Evolutionary conservation across 2,888 invertebrate genomes (phyloP).

Genomic region (Rhorus exstirpatorius): DNA sequence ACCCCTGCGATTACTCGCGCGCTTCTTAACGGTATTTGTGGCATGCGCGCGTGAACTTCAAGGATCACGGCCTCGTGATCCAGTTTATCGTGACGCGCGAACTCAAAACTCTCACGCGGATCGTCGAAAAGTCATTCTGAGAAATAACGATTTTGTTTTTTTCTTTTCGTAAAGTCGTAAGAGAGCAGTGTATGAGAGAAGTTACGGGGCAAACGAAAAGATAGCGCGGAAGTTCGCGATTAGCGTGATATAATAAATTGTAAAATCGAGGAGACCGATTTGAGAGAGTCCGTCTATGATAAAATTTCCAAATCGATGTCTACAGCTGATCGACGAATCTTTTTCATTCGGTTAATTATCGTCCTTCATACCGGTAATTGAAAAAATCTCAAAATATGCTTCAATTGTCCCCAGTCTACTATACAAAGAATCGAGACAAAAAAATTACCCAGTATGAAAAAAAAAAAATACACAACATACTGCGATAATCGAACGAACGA

Average conservation of each 20-base stretch:
- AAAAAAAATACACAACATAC: neutral
- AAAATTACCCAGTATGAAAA: too few species aligned
- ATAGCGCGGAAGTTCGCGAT: constrained; percentile 24
- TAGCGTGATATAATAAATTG: neutral
- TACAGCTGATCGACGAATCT: too few species aligned
- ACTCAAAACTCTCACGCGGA: constrained; percentile 23
- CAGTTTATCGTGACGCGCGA: constrained; percentile 70
- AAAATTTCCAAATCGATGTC: too few species aligned
- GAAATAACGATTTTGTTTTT: constrained; percentile 10
- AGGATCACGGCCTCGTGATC: constrained; percentile 77
- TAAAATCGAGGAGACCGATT: too few species aligned
- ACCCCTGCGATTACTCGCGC: constrained; percentile 25
- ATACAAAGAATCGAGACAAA: too few species aligned
- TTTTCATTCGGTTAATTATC: too few species aligned
- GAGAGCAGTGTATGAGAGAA: neutral
- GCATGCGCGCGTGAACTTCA: constrained; percentile 16
- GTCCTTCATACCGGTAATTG: too few species aligned
- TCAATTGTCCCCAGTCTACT: too few species aligned
- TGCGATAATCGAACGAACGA: neutral
- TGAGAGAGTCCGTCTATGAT: too few species aligned
- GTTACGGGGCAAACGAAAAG: neutral
- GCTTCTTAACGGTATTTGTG: constrained; percentile 77
- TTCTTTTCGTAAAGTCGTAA: neutral
- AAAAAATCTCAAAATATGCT: too few species aligned
- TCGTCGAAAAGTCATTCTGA: constrained; percentile 30